phyloP scores from a whole-genome alignment of 2,888 invertebrate species.

The Caenorhabditis sp. region DNA sequence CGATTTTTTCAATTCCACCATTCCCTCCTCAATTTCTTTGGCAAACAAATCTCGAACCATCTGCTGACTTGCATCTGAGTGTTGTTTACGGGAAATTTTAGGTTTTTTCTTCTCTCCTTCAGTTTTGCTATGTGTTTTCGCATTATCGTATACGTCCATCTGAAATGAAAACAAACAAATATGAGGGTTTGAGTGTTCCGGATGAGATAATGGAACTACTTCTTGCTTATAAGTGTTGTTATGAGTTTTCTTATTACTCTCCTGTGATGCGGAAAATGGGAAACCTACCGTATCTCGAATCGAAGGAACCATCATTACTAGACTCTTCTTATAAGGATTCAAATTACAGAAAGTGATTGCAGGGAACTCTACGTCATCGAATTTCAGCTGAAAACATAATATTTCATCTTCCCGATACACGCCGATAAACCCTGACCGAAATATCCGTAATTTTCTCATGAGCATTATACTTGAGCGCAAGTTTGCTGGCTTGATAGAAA shows the following conservation, averaged over 20 bases:
- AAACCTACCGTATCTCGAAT: conserved; percentile 75
- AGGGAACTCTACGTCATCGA: conserved; percentile 77
- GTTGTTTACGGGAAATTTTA: conserved; percentile 71
- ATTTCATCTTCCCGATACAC: conserved; percentile 3
- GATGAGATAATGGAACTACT: conserved; percentile 8
- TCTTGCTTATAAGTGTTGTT: neutral
- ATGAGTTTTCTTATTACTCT: no score
- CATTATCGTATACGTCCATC: conserved; percentile 80
- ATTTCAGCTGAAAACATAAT: conserved; percentile 74
- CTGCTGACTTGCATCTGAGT: conserved; percentile 65
- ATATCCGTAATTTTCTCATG: conserved; percentile 77
- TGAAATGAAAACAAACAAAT: conserved; percentile 49
- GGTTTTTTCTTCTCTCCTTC: conserved; percentile 70
- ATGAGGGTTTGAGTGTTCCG: conserved; percentile 20
- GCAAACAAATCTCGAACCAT: conserved; percentile 71
- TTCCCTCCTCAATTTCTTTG: conserved; percentile 72
- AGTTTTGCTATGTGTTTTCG: conserved; percentile 73
- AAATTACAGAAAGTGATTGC: conserved; percentile 78
- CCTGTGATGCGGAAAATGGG: no score
- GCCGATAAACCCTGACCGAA: conserved; percentile 55
- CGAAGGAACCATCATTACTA: conserved; percentile 76
- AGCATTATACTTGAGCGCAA: conserved; percentile 65
- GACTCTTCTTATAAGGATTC: conserved; percentile 75
- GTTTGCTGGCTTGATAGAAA: conserved; percentile 57
- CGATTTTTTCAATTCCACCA: conserved; percentile 64